Evolutionary conservation across 2,888 invertebrate species (phyloP).

Genomic region (Drosophila gaucha): DNA sequence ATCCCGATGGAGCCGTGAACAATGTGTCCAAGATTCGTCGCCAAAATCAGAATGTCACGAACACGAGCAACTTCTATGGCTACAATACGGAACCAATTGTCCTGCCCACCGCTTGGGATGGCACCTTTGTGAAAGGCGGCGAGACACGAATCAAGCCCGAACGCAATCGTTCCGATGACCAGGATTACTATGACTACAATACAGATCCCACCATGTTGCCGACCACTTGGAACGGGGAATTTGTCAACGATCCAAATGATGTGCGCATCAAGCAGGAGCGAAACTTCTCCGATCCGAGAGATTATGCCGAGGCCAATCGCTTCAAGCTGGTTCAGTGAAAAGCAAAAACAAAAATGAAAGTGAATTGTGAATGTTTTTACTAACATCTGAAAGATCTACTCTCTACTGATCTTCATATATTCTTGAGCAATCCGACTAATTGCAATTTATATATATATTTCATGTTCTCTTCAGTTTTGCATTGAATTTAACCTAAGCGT

Average conservation of each 20-base stretch:
- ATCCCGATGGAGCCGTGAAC: conserved; percentile 78
- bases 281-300: conserved; percentile 83
- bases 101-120: conserved; percentile 83
- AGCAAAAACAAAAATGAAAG: conserved; percentile 16
- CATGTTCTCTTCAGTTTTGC: conserved; percentile 53
- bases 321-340: conserved; percentile 70
- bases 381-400: conserved; percentile 32
- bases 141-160: conserved; percentile 78
- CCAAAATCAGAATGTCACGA: conserved; percentile 82
- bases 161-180: conserved; percentile 83
- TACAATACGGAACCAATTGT: conserved; percentile 80
- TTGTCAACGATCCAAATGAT: conserved; percentile 82
- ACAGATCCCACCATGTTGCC: conserved; percentile 81
- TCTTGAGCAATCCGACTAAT: conserved; percentile 38
- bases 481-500: conserved; percentile 64
- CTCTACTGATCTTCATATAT: conserved; percentile 19
- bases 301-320: conserved; percentile 82
- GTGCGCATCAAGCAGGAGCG: conserved; percentile 83
- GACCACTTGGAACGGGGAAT: conserved; percentile 83
- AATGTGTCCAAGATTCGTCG: conserved; percentile 82
- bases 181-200: conserved; percentile 80
- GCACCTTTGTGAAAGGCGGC: conserved; percentile 82
- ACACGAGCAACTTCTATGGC: conserved; percentile 83
- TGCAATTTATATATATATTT: conserved; percentile 42
- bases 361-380: conserved; percentile 16